Conservation (phyloP, 2,113 vertebrate species). For the Prunella fulvescens region DNA sequence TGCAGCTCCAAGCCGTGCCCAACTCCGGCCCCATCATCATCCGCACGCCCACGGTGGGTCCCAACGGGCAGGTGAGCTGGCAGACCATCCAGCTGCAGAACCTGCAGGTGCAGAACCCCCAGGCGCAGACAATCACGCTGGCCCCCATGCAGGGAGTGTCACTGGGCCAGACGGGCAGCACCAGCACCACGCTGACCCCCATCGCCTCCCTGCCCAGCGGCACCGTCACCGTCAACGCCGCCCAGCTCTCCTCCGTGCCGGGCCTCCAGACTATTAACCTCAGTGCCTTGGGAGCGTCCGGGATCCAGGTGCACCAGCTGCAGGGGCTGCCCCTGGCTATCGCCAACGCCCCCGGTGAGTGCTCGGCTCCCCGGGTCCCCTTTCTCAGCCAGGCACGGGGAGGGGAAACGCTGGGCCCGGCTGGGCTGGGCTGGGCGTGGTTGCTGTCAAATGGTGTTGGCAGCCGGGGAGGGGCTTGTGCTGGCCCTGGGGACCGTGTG, state of each 20-base stretch:
- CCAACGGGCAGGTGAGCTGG: conserved; percentile 96
- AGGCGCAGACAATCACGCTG: conserved; percentile 91
- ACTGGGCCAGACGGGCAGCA: conserved; percentile 80
- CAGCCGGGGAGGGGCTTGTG: background rate
- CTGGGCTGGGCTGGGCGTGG: background rate
- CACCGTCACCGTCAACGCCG: conserved; percentile 82
- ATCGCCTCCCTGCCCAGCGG: conserved; percentile 79
- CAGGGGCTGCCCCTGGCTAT: conserved; percentile 89
- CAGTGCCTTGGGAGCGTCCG: conserved; percentile 85
- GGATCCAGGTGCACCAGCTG: conserved; percentile 93
- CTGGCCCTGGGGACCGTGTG: background rate
- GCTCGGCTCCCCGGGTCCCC: background rate
- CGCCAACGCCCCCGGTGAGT: conserved; percentile 84
- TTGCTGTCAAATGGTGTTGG: background rate
- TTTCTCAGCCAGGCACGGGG: fast-evolving
- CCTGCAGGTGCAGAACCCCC: conserved; percentile 82
- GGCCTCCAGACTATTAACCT: conserved; percentile 97
- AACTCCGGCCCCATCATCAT: conserved; percentile 90
- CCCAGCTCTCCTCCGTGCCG: conserved; percentile 87
- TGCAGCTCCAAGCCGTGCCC: conserved; percentile 89
- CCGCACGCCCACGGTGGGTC: conserved; percentile 86
- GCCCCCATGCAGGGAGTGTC: conserved; percentile 88
- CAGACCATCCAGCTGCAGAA: conserved; percentile 96
- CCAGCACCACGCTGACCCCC: conserved; percentile 75
- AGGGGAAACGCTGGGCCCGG: background rate